phyloP scores from a whole-genome alignment of 2,113 vertebrate genomes.

The Lipotes vexillifer region DNA sequence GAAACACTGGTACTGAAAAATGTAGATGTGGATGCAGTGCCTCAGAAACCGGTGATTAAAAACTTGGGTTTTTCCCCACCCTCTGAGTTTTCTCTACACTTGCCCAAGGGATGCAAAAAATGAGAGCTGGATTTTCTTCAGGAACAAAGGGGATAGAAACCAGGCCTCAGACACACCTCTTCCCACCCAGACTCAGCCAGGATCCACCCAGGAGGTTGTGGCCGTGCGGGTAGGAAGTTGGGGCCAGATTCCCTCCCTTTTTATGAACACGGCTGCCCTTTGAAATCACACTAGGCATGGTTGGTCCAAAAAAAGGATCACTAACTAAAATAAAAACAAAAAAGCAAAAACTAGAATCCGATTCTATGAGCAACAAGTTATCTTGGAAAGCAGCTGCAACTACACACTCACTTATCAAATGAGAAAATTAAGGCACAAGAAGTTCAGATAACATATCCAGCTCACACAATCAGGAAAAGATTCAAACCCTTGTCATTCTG shows the following conservation, averaged over 20 bases:
- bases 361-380: not conserved
- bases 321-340: not conserved
- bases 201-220: not conserved
- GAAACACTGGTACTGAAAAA: not conserved
- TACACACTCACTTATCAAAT: not conserved
- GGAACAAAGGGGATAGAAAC: constrained; percentile 25
- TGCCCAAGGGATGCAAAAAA: constrained; percentile 5
- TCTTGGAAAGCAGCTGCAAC: not conserved
- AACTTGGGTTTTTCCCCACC: not conserved
- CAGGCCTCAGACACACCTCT: constrained; percentile 30
- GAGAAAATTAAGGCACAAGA: not conserved
- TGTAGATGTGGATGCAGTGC: not conserved
- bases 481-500: not conserved
- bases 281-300: not conserved
- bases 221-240: not conserved
- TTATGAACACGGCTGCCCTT: not conserved
- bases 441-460: not conserved
- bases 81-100: constrained; percentile 10
- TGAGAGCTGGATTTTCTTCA: constrained; percentile 27
- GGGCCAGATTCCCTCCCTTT: not conserved
- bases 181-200: not conserved
- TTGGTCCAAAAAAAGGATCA: not conserved
- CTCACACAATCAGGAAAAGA: not conserved
- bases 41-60: not conserved
- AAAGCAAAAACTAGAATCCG: not conserved